phyloP scores from a whole-genome alignment of 2,888 invertebrate genomes.

The Pedicia rivosa region DNA sequence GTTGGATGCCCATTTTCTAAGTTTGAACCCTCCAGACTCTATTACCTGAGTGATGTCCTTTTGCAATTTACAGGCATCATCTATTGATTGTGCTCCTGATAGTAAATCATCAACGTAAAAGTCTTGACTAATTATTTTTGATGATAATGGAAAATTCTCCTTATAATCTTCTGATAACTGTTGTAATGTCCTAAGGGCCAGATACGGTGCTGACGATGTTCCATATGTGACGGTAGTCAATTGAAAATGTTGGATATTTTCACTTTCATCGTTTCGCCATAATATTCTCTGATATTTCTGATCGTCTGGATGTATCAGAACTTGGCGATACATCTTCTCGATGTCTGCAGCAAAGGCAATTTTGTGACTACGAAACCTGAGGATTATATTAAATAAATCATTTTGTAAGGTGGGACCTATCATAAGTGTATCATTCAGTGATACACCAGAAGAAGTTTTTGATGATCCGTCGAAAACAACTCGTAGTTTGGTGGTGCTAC shows the following conservation, averaged over 20 bases:
- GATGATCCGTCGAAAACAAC: slow-evolving; percentile 7
- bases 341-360: slow-evolving; percentile 7
- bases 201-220: slow-evolving; percentile 7
- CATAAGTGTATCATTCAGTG: slow-evolving; percentile 5
- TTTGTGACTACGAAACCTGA: slow-evolving; percentile 6
- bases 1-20: slow-evolving; percentile 7
- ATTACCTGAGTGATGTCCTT: not conserved
- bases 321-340: slow-evolving; percentile 10
- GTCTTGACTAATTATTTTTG: slow-evolving; percentile 4
- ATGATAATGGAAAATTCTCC: slow-evolving; percentile 9
- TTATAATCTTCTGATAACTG: slow-evolving; percentile 7
- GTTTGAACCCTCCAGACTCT: slow-evolving; percentile 1
- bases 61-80: slow-evolving; percentile 4
- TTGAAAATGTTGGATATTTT: slow-evolving; percentile 4
- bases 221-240: slow-evolving; percentile 8
- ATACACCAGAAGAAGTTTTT: not conserved
- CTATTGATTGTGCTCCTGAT: slow-evolving; percentile 4
- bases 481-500: slow-evolving; percentile 6
- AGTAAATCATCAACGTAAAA: slow-evolving; percentile 13
- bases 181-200: slow-evolving; percentile 9
- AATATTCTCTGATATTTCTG: slow-evolving; percentile 8
- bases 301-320: slow-evolving; percentile 4
- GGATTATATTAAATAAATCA: slow-evolving; percentile 5
- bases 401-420: slow-evolving; percentile 8
- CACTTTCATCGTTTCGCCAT: slow-evolving; percentile 4